phyloP scores from a whole-genome alignment of 92 coral and sea anemone species.

The Blastomussa wellsi region DNA sequence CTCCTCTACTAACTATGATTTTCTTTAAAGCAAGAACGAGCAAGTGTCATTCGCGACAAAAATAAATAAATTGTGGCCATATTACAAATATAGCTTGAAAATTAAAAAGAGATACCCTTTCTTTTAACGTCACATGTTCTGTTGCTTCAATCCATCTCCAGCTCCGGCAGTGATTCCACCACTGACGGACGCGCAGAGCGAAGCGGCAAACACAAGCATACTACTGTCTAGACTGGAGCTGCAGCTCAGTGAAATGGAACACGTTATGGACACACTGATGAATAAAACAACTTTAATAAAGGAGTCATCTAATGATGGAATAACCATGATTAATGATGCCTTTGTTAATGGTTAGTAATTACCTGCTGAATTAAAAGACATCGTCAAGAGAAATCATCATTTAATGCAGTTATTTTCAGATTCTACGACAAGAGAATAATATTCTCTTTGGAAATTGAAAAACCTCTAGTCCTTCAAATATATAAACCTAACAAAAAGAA shows the following conservation, averaged over 20 bases:
- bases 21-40: not conserved
- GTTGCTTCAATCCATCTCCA: not conserved
- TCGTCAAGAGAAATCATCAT: no score
- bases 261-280: not conserved
- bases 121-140: not conserved
- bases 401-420: not conserved
- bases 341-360: slow-evolving; percentile 37
- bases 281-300: slow-evolving; percentile 35
- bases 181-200: slow-evolving; percentile 17
- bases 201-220: not conserved
- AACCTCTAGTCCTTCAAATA: no score
- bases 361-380: not conserved
- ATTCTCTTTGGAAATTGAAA: not conserved
- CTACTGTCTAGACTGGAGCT: not conserved
- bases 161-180: slow-evolving; percentile 24
- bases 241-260: slow-evolving; percentile 24
- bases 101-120: not conserved
- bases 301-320: slow-evolving; percentile 30
- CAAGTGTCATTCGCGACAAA: not conserved
- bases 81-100: not conserved
- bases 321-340: slow-evolving; percentile 41
- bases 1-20: no score
- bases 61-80: not conserved
- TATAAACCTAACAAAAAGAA: not conserved
- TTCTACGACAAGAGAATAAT: not conserved